Conservation (phyloP, 2,113 vertebrate species). For the Oncorhynchus clarkii region DNA sequence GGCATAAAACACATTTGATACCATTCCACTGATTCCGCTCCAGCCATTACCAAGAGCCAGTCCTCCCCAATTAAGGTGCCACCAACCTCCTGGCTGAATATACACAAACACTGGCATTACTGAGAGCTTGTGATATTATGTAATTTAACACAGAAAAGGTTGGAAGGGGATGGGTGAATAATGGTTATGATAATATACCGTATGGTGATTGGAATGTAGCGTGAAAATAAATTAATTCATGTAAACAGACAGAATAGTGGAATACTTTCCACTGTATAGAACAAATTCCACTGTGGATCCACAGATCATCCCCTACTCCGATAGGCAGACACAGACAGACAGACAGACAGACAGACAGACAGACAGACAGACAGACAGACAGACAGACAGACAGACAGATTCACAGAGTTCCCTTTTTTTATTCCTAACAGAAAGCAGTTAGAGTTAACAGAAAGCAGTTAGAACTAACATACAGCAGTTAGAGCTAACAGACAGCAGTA, state of each 20-base stretch:
- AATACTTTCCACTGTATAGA: not conserved
- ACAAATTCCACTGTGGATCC: conserved; percentile 18
- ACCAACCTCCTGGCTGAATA: no score
- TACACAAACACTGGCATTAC: not conserved
- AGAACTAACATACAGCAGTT: no score
- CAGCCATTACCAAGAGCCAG: no score
- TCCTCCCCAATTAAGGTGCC: not conserved
- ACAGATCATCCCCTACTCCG: not conserved
- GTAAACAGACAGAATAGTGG: conserved; percentile 34
- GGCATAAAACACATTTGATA: not conserved
- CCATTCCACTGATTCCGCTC: conserved; percentile 31
- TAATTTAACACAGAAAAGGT: not conserved
- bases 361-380: no score
- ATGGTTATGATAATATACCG: not conserved
- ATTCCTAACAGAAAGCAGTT: no score
- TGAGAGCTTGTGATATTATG: no score
- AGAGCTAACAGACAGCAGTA: no score
- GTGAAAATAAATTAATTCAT: conserved; percentile 3
- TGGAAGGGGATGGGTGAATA: not conserved
- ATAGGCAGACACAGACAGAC: no score
- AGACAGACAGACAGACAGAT: not conserved
- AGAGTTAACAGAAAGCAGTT: no score
- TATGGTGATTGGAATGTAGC: not conserved
- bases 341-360: no score
- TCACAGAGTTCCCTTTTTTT: no score